Evolutionary conservation across 2,888 invertebrate species (phyloP).

Genomic region (Philereme transversata): DNA sequence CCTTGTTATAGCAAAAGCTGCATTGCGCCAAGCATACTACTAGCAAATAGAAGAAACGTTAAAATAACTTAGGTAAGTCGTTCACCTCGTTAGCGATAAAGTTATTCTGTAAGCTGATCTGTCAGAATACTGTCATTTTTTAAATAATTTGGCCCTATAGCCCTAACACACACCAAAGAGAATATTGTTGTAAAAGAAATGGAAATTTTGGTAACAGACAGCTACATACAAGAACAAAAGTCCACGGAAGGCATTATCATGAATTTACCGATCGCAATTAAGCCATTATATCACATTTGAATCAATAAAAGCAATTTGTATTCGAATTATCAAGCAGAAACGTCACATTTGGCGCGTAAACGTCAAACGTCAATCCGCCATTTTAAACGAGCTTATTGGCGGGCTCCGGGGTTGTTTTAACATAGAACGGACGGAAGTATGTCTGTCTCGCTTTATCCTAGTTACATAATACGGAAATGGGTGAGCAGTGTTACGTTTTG

Average conservation of each 20-base stretch:
- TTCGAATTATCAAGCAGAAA: slow-evolving; percentile 63
- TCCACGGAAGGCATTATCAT: slow-evolving; percentile 45
- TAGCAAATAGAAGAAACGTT: slow-evolving; percentile 32
- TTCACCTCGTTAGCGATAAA: slow-evolving; percentile 21
- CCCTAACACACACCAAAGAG: neutral
- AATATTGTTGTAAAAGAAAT: neutral
- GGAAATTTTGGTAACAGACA: neutral
- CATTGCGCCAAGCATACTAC: slow-evolving; percentile 56
- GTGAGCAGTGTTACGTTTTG: slow-evolving; percentile 73
- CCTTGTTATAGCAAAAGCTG: slow-evolving; percentile 40
- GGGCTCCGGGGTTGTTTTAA: slow-evolving; percentile 60
- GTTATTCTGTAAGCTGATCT: slow-evolving; percentile 7
- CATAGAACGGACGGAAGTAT: slow-evolving; percentile 52
- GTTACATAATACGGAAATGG: slow-evolving; percentile 81
- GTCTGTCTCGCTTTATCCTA: slow-evolving; percentile 60
- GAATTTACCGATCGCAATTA: slow-evolving; percentile 57
- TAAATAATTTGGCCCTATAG: neutral
- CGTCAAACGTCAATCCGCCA: slow-evolving; percentile 77
- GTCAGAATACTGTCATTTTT: slow-evolving; percentile 6
- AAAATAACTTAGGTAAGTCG: slow-evolving; percentile 30
- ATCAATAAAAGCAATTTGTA: slow-evolving; percentile 64
- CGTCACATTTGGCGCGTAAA: slow-evolving; percentile 80
- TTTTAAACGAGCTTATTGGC: slow-evolving; percentile 68
- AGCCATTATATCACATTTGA: slow-evolving; percentile 52
- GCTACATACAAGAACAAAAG: slow-evolving; percentile 25